These are phyloP conservation scores for Dryomyza anilis DNA, from an alignment of 2,888 invertebrate genomes.

Conservation along the genomic window DNA sequence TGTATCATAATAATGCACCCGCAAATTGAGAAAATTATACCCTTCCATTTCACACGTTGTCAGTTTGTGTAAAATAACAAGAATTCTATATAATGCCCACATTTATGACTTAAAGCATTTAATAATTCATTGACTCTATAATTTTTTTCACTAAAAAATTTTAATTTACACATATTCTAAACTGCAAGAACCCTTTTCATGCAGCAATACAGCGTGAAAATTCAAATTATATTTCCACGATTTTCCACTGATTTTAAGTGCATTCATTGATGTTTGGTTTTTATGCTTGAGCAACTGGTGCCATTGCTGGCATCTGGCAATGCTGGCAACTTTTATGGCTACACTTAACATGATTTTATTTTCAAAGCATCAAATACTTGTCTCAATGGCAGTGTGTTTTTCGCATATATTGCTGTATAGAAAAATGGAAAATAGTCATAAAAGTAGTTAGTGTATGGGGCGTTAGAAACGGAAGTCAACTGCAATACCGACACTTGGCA, in stretches of 20 bases:
- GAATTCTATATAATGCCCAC: too few species aligned
- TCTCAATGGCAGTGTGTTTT: not conserved
- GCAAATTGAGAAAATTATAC: too few species aligned
- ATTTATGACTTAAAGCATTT: too few species aligned
- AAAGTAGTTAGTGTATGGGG: not conserved
- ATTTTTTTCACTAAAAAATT: too few species aligned
- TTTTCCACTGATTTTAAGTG: too few species aligned
- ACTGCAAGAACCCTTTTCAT: too few species aligned
- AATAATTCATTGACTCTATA: too few species aligned
- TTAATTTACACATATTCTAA: too few species aligned
- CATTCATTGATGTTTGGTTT: constrained; percentile 12
- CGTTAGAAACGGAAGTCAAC: constrained; percentile 3
- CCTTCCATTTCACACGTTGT: too few species aligned
- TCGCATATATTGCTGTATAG: not conserved
- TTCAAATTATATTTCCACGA: constrained; percentile 12
- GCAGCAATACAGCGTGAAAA: constrained; percentile 5
- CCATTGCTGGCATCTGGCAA: not conserved
- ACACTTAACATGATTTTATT: constrained; percentile 22
- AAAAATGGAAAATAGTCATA: constrained; percentile 1
- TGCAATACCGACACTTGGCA: not conserved
- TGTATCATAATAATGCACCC: too few species aligned
- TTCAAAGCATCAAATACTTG: not conserved
- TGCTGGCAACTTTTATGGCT: constrained; percentile 12
- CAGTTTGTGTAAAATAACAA: too few species aligned
- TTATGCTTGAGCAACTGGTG: constrained; percentile 5